Evolutionary conservation across 2,888 invertebrate species (phyloP).

Genomic region (Lasioglossum pauxillum): DNA sequence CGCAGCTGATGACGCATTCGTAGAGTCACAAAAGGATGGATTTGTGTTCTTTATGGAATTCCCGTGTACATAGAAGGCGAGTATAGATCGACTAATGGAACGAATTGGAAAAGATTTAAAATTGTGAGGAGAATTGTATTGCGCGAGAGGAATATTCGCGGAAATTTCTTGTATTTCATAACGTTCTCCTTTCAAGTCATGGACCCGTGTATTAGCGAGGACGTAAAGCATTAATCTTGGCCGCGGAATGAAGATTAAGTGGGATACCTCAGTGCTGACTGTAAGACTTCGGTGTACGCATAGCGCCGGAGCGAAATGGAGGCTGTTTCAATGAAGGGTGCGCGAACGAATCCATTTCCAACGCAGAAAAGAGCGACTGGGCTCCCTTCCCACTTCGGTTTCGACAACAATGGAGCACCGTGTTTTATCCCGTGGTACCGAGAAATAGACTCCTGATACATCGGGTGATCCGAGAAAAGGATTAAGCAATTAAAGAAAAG

Average conservation of each 20-base stretch:
- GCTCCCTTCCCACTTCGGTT: conserved; percentile 29
- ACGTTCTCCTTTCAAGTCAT: background rate
- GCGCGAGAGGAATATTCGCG: background rate
- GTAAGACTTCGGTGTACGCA: conserved; percentile 32
- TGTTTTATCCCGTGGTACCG: conserved; percentile 36
- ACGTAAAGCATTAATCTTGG: conserved; percentile 23
- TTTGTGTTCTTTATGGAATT: background rate
- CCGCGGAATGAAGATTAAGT: conserved; percentile 50
- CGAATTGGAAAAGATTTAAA: background rate
- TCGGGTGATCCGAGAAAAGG: background rate
- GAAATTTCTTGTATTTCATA: background rate
- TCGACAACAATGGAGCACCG: conserved; percentile 46
- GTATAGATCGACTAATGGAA: background rate
- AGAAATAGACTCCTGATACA: conserved; percentile 22
- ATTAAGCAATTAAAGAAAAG: background rate
- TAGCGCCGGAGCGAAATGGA: conserved; percentile 30
- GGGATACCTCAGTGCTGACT: conserved; percentile 26
- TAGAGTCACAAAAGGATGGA: background rate
- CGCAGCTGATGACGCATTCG: background rate
- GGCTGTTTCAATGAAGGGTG: conserved; percentile 38
- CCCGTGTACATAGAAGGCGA: background rate
- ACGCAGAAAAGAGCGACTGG: conserved; percentile 31
- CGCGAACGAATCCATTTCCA: conserved; percentile 46
- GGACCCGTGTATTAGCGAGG: conserved; percentile 19
- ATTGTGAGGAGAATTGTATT: background rate